Conservation (phyloP, 2,888 invertebrate species). For the Apoderus coryli region DNA sequence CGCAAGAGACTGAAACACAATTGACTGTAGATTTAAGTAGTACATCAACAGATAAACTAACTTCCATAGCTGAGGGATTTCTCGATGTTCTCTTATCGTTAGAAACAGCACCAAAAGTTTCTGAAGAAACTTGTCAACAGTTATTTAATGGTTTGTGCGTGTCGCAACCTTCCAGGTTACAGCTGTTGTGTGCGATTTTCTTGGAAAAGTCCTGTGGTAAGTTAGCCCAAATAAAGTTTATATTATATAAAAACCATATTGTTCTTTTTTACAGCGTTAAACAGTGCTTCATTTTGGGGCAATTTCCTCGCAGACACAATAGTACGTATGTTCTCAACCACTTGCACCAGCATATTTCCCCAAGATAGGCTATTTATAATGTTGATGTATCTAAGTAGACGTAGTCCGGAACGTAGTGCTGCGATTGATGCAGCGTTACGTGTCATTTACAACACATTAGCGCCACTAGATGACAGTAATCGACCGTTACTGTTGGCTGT, state of each 20-base stretch:
- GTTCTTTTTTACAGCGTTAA: no score
- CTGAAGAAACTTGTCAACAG: conserved; percentile 39
- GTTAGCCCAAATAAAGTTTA: no score
- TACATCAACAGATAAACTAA: conserved; percentile 70
- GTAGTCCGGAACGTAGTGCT: conserved; percentile 49
- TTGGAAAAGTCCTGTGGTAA: conserved; percentile 46
- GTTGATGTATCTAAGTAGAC: conserved; percentile 74
- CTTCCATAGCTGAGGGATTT: conserved; percentile 66
- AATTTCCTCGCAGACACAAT: conserved; percentile 74
- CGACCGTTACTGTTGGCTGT: conserved; percentile 31
- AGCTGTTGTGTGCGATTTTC: conserved; percentile 41
- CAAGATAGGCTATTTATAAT: conserved; percentile 82
- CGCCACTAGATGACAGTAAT: conserved; percentile 26
- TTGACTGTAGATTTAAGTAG: conserved; percentile 27
- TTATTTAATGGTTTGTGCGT: conserved; percentile 62
- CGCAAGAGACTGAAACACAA: conserved; percentile 4
- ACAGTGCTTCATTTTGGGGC: conserved; percentile 64
- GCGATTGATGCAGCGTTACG: conserved; percentile 49
- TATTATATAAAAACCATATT: no score
- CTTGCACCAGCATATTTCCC: conserved; percentile 65
- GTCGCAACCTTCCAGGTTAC: conserved; percentile 57
- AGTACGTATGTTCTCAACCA: conserved; percentile 60
- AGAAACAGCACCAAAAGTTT: conserved; percentile 25
- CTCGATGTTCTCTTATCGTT: conserved; percentile 58
- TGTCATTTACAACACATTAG: conserved; percentile 42